phyloP scores from a whole-genome alignment of 2,888 invertebrate genomes.

The Lasioglossum leucozonium region DNA sequence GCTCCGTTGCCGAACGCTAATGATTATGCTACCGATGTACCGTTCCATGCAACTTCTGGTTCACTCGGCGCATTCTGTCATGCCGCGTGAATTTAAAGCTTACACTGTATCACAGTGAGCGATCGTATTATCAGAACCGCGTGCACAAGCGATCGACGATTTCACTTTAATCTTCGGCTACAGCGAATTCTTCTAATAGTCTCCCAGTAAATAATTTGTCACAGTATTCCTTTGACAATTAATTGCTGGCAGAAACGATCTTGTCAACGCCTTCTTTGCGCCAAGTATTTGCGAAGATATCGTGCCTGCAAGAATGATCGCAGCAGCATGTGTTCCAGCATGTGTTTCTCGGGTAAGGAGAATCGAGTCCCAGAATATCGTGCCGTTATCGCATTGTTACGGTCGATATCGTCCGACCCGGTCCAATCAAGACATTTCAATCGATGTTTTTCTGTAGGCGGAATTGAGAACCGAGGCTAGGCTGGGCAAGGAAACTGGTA shows the following conservation, averaged over 20 bases:
- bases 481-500: slow-evolving; percentile 57
- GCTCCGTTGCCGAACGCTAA: slow-evolving; percentile 62
- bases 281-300: not conserved
- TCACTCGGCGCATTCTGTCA: not conserved
- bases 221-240: too few relatives aligned
- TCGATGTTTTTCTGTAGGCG: slow-evolving; percentile 53
- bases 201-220: not conserved
- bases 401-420: slow-evolving; percentile 38
- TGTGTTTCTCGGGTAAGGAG: not conserved
- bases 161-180: not conserved
- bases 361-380: slow-evolving; percentile 27
- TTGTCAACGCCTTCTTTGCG: not conserved
- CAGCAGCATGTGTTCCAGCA: not conserved
- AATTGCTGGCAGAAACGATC: not conserved
- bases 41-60: not conserved
- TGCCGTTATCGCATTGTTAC: slow-evolving; percentile 38
- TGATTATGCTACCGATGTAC: slow-evolving; percentile 70
- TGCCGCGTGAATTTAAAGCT: not conserved
- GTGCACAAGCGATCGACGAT: not conserved
- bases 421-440: slow-evolving; percentile 63
- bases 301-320: not conserved
- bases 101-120: not conserved
- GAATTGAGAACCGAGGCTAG: slow-evolving; percentile 49
- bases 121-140: not conserved
- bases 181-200: too few relatives aligned